Base-by-base conservation (phyloP, 2,888 invertebrate genomes). In the Dicranocentrus wangi region DNA sequence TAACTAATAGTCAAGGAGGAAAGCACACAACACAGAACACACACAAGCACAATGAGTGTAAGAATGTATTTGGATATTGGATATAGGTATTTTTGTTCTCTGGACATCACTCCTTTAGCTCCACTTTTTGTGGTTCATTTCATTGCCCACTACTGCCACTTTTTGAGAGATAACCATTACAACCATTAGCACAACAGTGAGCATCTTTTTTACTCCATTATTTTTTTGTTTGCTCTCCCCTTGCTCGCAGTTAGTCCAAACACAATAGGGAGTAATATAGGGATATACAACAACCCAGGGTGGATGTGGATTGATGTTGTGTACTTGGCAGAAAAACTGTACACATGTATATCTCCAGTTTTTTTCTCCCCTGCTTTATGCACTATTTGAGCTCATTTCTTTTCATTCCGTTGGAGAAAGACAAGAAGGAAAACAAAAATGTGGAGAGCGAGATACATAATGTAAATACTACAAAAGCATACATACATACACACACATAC, bases 91-190 rank as follows among this genome's bases (percentile, higher is more conserved):
- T n/a, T n/a, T n/a, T n/a, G n/a, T n/a, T n/a, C n/a, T n/a, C n/a
- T n/a, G n/a, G n/a, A n/a, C 39, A 8, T 39, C 39, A 39, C 39
- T 39, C 39, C 39, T 53, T 55, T 55, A 55, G 25, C 55, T 55
- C 25, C 55, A 25, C 19, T 61, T 61, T 61, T 61, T 61, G 61
- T 61, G 61, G 61, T 61, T 32, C 61, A 61, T 61, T 61, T 61
- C 61, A 61, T 32, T 61, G 61, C 32, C 32, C 61, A 61, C 61
- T 61, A n/a, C 55, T 55, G 23, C 19, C 61, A 61, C 32, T 61
- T 61, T 61, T 61, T 61, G 61, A 61, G 55, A 61, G 61, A 61
- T 61, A 61, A 61, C 61, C 60, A 60, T 60, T 60, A 60, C 21
- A 60, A 25, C 60, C 61, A 61, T 61, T 61, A 61, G 61, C 61